phyloP scores from a whole-genome alignment of 1,140 invertebrate species.

The Heterodera schachtii region DNA sequence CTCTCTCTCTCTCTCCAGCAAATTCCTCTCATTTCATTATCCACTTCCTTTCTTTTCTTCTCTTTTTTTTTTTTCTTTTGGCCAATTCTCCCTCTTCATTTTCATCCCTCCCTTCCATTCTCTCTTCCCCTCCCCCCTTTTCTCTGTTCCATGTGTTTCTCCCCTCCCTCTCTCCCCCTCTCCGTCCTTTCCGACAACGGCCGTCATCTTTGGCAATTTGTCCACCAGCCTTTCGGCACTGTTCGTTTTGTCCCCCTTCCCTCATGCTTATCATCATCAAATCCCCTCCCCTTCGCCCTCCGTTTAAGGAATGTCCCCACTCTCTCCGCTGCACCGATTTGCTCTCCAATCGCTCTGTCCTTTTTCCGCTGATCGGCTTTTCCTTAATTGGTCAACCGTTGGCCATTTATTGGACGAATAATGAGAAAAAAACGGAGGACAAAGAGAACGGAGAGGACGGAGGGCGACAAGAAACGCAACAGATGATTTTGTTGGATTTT shows the following conservation, averaged over 20 bases:
- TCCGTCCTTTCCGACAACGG: background rate
- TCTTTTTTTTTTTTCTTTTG: background rate
- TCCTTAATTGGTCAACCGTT: background rate
- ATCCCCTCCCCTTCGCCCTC: background rate
- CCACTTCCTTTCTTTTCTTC: too few relatives aligned
- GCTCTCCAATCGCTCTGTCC: background rate
- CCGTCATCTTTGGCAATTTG: background rate
- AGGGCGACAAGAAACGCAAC: background rate
- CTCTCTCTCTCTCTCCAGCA: background rate
- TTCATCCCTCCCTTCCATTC: background rate
- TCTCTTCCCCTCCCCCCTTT: background rate
- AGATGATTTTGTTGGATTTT: background rate
- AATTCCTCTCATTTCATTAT: background rate
- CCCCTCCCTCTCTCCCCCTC: conserved; percentile 1
- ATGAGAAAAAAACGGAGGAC: background rate
- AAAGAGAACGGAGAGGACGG: background rate
- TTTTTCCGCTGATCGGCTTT: background rate
- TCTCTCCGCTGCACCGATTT: background rate
- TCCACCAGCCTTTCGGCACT: background rate
- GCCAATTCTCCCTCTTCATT: background rate
- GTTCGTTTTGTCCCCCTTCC: background rate
- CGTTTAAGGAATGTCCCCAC: background rate
- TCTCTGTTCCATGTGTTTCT: background rate
- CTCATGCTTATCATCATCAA: background rate
- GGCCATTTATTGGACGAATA: conserved; percentile 2